Evolutionary conservation across 2,888 invertebrate species (phyloP).

Genomic region (Podabrus alpinus): DNA sequence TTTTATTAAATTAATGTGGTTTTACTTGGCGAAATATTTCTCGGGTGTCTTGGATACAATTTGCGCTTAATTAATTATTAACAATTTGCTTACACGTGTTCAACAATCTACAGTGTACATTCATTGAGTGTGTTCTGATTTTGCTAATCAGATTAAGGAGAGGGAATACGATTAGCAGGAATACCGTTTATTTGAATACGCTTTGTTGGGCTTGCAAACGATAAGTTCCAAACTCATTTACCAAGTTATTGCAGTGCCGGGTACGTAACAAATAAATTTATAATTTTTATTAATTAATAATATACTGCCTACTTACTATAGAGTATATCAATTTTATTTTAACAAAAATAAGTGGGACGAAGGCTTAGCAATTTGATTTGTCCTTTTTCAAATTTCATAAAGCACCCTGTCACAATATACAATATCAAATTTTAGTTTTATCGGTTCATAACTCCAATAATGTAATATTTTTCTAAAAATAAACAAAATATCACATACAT

Average conservation of each 20-base stretch:
- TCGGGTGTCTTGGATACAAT: neutral
- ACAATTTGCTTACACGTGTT: slow-evolving; percentile 18
- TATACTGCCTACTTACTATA: too few species aligned
- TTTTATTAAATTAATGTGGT: slow-evolving; percentile 26
- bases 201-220: slow-evolving; percentile 16
- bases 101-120: slow-evolving; percentile 18
- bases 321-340: neutral
- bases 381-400: neutral
- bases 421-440: neutral
- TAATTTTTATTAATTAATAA: neutral
- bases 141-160: slow-evolving; percentile 20
- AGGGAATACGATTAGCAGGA: slow-evolving; percentile 9
- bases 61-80: slow-evolving; percentile 12
- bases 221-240: slow-evolving; percentile 21
- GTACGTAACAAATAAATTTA: neutral
- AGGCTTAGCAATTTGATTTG: neutral
- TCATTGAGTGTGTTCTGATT: slow-evolving; percentile 21
- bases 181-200: slow-evolving; percentile 11
- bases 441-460: neutral
- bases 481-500: neutral
- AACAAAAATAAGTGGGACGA: neutral
- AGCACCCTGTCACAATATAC: neutral
- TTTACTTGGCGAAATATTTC: neutral
- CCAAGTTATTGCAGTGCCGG: neutral
- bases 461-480: neutral